phyloP scores from a whole-genome alignment of 2,888 invertebrate genomes.

The Sesia apiformis region DNA sequence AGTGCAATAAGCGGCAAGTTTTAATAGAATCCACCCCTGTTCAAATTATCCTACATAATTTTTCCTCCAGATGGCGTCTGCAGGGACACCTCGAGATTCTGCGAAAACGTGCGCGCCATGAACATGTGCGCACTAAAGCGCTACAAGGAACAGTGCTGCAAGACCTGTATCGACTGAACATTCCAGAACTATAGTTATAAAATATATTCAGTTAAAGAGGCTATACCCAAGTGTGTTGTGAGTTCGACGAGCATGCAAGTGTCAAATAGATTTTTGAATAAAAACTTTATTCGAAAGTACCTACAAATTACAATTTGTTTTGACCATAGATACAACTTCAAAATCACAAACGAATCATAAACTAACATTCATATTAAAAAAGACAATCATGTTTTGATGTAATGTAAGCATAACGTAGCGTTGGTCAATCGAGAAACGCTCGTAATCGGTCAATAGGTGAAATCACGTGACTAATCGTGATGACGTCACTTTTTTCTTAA shows the following conservation, averaged over 20 bases:
- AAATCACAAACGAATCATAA: too few species aligned
- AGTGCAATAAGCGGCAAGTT: too few species aligned
- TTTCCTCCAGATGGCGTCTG: slow-evolving; percentile 77
- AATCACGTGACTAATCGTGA: too few species aligned
- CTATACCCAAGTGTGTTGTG: neutral
- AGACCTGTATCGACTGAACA: slow-evolving; percentile 77
- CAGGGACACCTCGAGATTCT: slow-evolving; percentile 87
- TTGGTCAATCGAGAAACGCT: too few species aligned
- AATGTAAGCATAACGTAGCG: too few species aligned
- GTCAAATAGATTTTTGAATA: neutral
- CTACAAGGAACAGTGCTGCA: slow-evolving; percentile 91
- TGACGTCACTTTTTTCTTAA: too few species aligned
- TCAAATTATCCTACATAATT: neutral
- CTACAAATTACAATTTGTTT: too few species aligned
- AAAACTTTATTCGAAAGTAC: neutral
- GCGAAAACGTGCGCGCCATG: slow-evolving; percentile 90
- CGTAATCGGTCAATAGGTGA: too few species aligned
- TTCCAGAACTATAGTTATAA: neutral
- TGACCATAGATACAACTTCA: too few species aligned
- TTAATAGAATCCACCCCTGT: too few species aligned
- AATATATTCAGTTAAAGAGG: neutral
- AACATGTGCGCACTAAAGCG: slow-evolving; percentile 89
- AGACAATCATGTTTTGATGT: too few species aligned
- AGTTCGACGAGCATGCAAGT: neutral
- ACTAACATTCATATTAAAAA: too few species aligned